These are phyloP conservation scores for Brevimyrus niger DNA, from an alignment of 2,113 vertebrate species.

Conservation along the genomic window DNA sequence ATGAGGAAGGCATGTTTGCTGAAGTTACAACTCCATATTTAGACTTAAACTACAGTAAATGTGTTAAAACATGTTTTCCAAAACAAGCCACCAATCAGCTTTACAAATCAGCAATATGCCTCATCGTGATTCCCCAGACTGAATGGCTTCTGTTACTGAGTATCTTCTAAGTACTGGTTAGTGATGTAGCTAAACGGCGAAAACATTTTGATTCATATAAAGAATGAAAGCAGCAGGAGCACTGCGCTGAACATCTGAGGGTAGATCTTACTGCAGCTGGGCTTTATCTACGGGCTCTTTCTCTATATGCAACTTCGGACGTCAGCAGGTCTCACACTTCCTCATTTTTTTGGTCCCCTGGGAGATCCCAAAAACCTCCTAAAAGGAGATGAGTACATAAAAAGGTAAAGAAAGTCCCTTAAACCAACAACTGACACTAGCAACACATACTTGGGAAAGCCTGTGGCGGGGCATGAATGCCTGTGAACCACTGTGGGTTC, in stretches of 20 bases:
- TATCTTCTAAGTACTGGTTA: neutral
- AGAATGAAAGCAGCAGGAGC: neutral
- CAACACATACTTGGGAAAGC: neutral
- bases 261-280: neutral
- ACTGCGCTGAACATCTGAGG: neutral
- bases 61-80: neutral
- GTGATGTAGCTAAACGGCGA: neutral
- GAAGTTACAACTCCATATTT: neutral
- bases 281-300: neutral
- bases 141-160: neutral
- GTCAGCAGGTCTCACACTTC: constrained; percentile 31
- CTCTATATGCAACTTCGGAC: neutral
- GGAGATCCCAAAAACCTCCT: constrained; percentile 56
- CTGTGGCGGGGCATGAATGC: neutral
- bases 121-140: neutral
- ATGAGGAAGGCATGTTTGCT: neutral
- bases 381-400: constrained; percentile 20
- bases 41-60: neutral
- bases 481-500: neutral
- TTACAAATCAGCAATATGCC: neutral
- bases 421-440: neutral
- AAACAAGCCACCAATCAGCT: neutral
- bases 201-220: neutral
- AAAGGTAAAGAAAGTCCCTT: neutral
- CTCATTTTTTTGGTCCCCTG: constrained; percentile 21